Base-by-base conservation (phyloP, 1,140 invertebrate genomes). In the Pseudoatta argentina region DNA sequence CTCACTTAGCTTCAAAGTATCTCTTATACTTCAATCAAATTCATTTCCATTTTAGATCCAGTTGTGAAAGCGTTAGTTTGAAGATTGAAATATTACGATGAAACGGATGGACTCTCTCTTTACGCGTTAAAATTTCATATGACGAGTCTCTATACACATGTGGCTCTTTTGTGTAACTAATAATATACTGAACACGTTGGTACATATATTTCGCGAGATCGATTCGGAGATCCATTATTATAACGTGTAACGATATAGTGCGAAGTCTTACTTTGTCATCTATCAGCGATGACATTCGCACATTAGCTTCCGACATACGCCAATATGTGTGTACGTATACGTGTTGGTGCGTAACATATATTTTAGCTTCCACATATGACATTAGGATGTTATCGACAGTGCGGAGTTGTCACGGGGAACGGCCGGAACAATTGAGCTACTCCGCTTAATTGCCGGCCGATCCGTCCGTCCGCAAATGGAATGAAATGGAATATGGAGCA, bases 381-480 rank as follows among this genome's bases (percentile, higher is more conserved):
- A 81, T 81, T 81, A 81, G 64, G 72, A 18, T 69, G 67, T 30
- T 75, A 83, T 83, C 69, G 79, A 63, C 69, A 83, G 69, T 55
- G 39, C 34, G 24, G 55, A 73, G 34, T 53, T 83, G 79, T 75
- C 79, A 75, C n/a, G 30, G 63, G 18, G 18, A 53, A 51, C 44
- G 63, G 77, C 48, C 48, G 48, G 79, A 75, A 75, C 79, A 83
- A 75, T 63, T 48, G 79, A 75, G 69, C 79, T 83, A 75, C 55
- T 83, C 75, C 69, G 79, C 59, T 83, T 83, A 83, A 83, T 83
- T 83, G 79, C 69, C 21, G 77, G 53, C 44, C 24, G 69, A 72
- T 27, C 59, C 53, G 77, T 30, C 21, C 53, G 34, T 72, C 21
- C 53, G 67, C 55, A 61, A 72, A 73, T 81, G 63, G 30, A 69